phyloP scores from a whole-genome alignment of 2,797 vertebrate genomes.

The Liparis tanakae region DNA sequence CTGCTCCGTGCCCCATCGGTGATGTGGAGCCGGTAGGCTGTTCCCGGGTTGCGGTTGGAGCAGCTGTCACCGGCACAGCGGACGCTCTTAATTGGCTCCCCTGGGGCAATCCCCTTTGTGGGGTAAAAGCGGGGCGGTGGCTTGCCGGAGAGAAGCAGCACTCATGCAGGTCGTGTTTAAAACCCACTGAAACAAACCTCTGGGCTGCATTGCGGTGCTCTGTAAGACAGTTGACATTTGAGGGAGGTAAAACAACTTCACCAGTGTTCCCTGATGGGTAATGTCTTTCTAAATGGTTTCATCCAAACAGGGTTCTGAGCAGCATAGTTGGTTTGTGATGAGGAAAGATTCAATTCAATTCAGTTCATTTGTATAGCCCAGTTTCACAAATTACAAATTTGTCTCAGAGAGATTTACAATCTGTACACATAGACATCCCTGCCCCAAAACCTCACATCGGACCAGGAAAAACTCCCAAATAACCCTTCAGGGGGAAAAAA shows the following conservation, averaged over 20 bases:
- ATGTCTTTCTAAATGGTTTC: neutral
- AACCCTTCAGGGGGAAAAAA: too few relatives aligned
- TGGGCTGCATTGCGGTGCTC: conserved; percentile 3
- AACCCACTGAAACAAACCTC: conserved; percentile 27
- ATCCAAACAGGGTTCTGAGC: neutral
- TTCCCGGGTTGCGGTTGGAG: conserved; percentile 46
- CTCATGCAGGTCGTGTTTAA: conserved; percentile 38
- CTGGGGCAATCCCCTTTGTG: conserved; percentile 48
- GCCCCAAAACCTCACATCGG: too few relatives aligned
- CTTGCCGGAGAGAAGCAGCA: conserved; percentile 38
- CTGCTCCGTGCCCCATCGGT: conserved; percentile 44
- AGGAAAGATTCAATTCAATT: too few relatives aligned
- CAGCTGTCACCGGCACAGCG: conserved; percentile 66
- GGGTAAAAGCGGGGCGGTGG: conserved; percentile 51
- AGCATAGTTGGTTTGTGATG: neutral
- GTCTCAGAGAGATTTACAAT: too few relatives aligned
- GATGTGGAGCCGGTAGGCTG: conserved; percentile 57
- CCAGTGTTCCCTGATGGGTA: neutral
- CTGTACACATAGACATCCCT: too few relatives aligned
- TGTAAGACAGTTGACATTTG: conserved; percentile 6
- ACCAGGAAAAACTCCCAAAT: too few relatives aligned
- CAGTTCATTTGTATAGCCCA: too few relatives aligned
- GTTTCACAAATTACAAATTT: too few relatives aligned
- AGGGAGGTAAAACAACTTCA: neutral
- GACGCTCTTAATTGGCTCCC: conserved; percentile 77